Base-by-base conservation (phyloP, 2,797 vertebrate genomes). In the Pseudomugil tenellus region DNA sequence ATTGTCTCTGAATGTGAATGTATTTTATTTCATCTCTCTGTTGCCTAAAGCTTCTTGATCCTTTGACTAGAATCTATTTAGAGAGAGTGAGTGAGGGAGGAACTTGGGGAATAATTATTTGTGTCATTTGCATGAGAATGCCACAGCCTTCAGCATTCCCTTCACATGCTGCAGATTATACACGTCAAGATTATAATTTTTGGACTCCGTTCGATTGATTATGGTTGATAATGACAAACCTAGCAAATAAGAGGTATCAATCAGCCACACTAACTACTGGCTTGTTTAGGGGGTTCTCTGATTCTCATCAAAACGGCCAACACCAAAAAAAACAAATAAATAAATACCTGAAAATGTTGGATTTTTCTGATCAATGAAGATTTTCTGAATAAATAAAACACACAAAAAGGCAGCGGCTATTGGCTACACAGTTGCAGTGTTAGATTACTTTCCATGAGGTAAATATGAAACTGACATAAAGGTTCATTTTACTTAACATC, bases 51-150 rank as follows among this genome's bases (percentile, higher is more conserved):
- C 73, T 48, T 26, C 51, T 59, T 64, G 41, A 67, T 56, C 69
- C 43, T 73, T 64, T 83, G 31, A 77, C 56, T 67, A 51, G 3
- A 56, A 79, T 81, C 65, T 79, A 63, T 84, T 74, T 77, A 57
- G 56, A 60, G 32, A 32, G 6, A 3, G 68, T 58, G 53, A 82
- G 43, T 28, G 28, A 53, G 53, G 63, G 61, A 65, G 39, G 53
- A 67, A 70, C 35, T 70, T 57, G 16, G 67, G 73, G 63, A 79
- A 73, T 83, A 84, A 86, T 90, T 81, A 84, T 80, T 67, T 46
- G 34, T 32, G 0, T 54, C 58, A 83, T 89, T 84, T 87, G 80
- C 76, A 85, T 87, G 75, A 83, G 63, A 87, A 88, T 76, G 74
- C 54, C 26, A 51, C 41, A 74, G 66, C 67, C 55, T n/a, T 74